Evolutionary conservation across 2,113 vertebrate species (phyloP), one percentile per base, ranked within the genome.

Genomic region (Cygnus buccinator): DNA sequence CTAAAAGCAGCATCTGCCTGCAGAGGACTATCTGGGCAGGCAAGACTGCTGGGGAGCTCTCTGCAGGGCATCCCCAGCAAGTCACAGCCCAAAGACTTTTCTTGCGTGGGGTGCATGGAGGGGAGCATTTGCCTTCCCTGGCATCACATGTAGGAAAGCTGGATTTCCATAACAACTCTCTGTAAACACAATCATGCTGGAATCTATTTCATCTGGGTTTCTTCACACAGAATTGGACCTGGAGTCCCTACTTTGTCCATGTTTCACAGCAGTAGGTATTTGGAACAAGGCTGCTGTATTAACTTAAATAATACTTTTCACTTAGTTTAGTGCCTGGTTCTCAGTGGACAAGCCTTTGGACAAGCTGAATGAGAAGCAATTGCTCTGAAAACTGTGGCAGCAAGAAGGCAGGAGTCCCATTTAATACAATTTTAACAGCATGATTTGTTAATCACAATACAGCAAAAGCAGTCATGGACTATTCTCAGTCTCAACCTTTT

Each of bases 71-170:
- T 6, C 7, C 11, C n/a, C 57, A 62, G 39, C 50, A 71, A 75
- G 14, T 23, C 35, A 62, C 39, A 88, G 10, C 15, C 54, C 63
- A 46, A 88, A 62, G 33, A 8, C 8, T 44, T 75, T 19, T 5
- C 58, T 81, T 1, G 0, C 35, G 3, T 21, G 23, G 17, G 10
- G 37, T 3, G 0, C 2, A 0, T 20, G 26, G 17, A 41, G 26
- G 17, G 26, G 37, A 19, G 39, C 13, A 39, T 55, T 89, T 79
- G 9, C 18, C 10, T 3, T 21, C 61, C 46, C 43, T 72, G 58
- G 21, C 28, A 63, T 35, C 25, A 6, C 2, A 0, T 1, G 0
- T 3, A 16, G 23, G 35, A 41, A 66, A 66, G 21, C 18, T n/a
- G 28, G 33, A 57, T 62, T 79, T 35, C 28, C 58, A 46, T 57